A percentile compares a stretch with the other conserved stretches of the same genome.
Evolutionary conservation across 2,797 vertebrate genomes (phyloP).

Genomic region (Tokudaia tokunoshimensis): DNA sequence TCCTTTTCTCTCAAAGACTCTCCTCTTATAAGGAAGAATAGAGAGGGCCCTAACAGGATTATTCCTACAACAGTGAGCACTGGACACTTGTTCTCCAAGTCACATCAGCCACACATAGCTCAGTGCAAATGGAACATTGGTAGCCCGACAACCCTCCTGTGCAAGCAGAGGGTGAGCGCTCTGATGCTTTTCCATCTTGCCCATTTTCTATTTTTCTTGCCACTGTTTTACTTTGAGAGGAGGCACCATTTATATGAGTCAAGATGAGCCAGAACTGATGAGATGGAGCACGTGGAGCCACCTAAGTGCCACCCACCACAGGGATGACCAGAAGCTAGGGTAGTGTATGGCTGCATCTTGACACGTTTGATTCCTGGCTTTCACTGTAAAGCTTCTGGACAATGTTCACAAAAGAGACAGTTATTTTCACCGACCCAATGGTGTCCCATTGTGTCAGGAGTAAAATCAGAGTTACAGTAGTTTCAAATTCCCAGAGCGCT

Average conservation of each 20-base stretch:
- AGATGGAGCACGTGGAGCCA: background rate
- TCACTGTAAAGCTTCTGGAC: background rate
- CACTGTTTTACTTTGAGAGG: background rate
- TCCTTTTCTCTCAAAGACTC: background rate
- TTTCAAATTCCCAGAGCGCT: background rate
- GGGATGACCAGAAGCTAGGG: too few relatives aligned
- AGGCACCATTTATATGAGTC: background rate
- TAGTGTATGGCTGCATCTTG: accelerated
- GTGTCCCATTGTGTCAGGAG: background rate
- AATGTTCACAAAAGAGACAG: background rate
- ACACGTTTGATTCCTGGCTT: background rate
- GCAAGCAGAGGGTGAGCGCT: background rate
- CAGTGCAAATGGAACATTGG: background rate
- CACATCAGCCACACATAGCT: background rate
- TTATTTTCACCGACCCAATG: background rate
- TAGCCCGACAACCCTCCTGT: background rate
- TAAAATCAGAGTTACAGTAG: background rate
- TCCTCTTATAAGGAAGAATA: background rate
- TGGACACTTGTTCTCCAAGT: background rate
- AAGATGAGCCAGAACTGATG: background rate
- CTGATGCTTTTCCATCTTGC: background rate
- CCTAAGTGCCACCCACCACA: background rate
- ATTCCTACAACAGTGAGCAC: background rate
- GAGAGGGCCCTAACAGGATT: background rate
- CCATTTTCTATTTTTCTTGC: background rate